These are phyloP conservation scores for Galerucella nymphaeae DNA, from an alignment of 2,888 invertebrate genomes.

Conservation along the genomic window DNA sequence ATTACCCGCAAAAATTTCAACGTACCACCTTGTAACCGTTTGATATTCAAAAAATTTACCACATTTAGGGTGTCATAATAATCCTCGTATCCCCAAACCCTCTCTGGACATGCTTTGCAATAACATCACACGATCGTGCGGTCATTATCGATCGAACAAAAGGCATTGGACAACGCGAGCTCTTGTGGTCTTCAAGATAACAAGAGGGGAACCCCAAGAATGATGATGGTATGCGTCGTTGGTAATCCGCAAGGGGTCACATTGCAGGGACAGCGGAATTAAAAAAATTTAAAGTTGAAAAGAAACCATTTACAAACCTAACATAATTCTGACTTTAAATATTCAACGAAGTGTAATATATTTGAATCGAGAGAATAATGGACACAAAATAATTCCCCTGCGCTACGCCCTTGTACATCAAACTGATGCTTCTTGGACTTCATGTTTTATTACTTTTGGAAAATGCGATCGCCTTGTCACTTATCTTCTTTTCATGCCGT, in stretches of 20 bases:
- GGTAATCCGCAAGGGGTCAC: constrained; percentile 41
- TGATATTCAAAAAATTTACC: constrained; percentile 5
- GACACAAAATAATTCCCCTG: no score
- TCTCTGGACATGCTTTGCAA: constrained; percentile 14
- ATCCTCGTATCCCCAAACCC: background rate
- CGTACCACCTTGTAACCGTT: background rate
- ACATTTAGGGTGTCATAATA: constrained; percentile 1
- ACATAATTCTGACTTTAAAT: no score
- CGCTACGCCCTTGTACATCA: constrained; percentile 2
- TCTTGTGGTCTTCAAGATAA: constrained; percentile 45
- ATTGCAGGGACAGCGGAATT: constrained; percentile 1
- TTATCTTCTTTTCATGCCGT: constrained; percentile 1
- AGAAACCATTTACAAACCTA: no score
- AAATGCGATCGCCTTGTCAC: constrained; percentile 24
- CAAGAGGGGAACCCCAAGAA: constrained; percentile 41
- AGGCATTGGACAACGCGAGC: constrained; percentile 32
- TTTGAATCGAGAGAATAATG: no score
- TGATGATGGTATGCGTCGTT: constrained; percentile 45
- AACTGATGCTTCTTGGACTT: background rate
- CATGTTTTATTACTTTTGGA: constrained; percentile 27
- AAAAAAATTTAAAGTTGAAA: no score
- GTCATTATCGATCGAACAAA: constrained; percentile 28
- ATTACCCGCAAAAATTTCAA: background rate
- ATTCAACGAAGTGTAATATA: no score
- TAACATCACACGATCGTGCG: constrained; percentile 9